Evolutionary conservation across 2,113 vertebrate genomes (phyloP), one percentile per base, ranked within the genome.

Genomic region (Semnornis frantzii): DNA sequence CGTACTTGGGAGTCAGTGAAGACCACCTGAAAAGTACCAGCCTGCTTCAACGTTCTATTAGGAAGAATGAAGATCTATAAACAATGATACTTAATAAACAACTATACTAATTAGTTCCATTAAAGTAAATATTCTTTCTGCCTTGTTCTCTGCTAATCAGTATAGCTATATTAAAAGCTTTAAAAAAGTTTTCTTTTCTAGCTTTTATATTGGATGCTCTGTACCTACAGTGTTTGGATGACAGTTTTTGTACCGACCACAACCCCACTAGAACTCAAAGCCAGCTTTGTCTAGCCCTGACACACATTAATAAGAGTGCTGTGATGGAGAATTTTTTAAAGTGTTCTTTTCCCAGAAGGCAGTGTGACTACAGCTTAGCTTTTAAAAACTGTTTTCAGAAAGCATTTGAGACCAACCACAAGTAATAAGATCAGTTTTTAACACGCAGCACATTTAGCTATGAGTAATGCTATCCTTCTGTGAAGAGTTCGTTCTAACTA

Each of bases 301-400:
- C 17, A 28, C 15, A 34, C n/a, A 63, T 55, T 46, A 65, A 65
- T 50, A 64, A 64, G 18, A 46, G 27, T 57, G 52, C 33, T 82
- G 24, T 19, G 33, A 82, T n/a, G 25, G 1, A 63, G 23, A 74
- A 33, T 68, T 74, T 78, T 93, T 86, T 39, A 3, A 30, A 42
- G 46, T 19, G 18, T 79, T 71, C 60, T 72, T 70, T 72, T 33
- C 15, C 25, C 63, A 74, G 80, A 84, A 71, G 37, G 42, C 65
- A 83, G 58, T 50, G 57, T 64, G 48, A 86, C 60, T 46, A 74
- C 23, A 21, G 69, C 83, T 81, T 12, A 84, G 73, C 62, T 83
- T 90, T 93, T 46, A 57, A 71, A 87, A 94, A 55, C 23, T 88
- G 57, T 23, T 90, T 94, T 80, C 46, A 58, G 60, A 92, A 92